Conservation (phyloP, 2,888 invertebrate genomes). For the Sipha maydis region DNA sequence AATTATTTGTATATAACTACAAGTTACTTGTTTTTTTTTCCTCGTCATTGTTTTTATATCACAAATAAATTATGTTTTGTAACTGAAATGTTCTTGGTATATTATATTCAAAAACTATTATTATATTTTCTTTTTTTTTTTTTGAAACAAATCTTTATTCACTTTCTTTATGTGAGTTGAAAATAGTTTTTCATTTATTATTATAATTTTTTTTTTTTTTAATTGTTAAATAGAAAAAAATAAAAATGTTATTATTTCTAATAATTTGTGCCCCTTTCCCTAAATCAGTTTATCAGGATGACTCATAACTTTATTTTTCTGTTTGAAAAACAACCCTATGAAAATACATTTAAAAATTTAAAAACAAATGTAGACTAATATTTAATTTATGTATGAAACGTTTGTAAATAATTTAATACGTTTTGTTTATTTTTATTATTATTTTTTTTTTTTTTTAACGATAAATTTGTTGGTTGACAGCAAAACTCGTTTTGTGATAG, state of each 20-base stretch:
- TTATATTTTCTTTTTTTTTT: conserved; percentile 30
- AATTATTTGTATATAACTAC: conserved; percentile 59
- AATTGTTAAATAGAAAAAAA: conserved; percentile 44
- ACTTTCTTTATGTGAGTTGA: conserved; percentile 39
- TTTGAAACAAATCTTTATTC: conserved; percentile 33
- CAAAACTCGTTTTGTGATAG: conserved; percentile 61
- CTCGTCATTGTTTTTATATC: conserved; percentile 59
- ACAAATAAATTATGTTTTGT: conserved; percentile 60
- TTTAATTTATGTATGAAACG: conserved; percentile 59
- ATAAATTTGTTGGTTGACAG: conserved; percentile 57
- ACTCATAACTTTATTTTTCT: conserved; percentile 11
- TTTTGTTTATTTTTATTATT: conserved; percentile 58
- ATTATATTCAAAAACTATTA: conserved; percentile 52
- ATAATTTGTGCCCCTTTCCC: conserved; percentile 3
- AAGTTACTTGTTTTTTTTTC: conserved; percentile 54
- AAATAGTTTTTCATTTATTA: conserved; percentile 52
- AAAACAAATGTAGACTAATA: conserved; percentile 59
- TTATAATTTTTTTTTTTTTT: conserved; percentile 44
- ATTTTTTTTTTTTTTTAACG: conserved; percentile 49
- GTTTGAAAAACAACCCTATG: not conserved
- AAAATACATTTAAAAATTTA: conserved; percentile 26
- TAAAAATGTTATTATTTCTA: conserved; percentile 56
- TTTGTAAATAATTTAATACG: conserved; percentile 60
- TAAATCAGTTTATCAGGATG: conserved; percentile 11
- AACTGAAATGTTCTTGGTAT: conserved; percentile 51